A percentile compares a stretch with the other conserved stretches of the same genome.
These are phyloP conservation scores for Labrus mixtus DNA, from an alignment of 2,113 vertebrate genomes.

Conservation along the genomic window DNA sequence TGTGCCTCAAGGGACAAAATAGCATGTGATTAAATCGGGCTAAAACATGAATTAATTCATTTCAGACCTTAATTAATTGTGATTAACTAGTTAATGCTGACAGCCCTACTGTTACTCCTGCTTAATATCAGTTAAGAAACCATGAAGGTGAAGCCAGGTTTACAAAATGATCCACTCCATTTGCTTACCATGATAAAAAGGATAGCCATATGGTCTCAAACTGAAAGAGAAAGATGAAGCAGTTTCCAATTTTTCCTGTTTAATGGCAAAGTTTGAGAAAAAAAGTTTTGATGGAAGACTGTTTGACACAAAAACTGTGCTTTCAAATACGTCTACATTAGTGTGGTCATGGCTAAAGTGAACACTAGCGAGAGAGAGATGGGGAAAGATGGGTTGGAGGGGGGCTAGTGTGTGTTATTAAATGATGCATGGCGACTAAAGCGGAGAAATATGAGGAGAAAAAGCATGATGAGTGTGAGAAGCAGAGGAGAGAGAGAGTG, in stretches of 20 bases:
- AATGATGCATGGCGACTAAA: constrained; percentile 47
- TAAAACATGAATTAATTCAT: too few relatives aligned
- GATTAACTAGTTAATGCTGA: not conserved
- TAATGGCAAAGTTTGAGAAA: not conserved
- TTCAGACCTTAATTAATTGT: not conserved
- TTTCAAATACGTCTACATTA: constrained; percentile 30
- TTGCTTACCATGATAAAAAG: too few relatives aligned
- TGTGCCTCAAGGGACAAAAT: too few relatives aligned
- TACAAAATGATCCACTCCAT: too few relatives aligned
- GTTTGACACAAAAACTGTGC: not conserved
- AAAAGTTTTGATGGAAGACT: not conserved
- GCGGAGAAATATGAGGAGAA: constrained; percentile 56
- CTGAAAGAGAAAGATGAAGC: too few relatives aligned
- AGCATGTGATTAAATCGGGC: too few relatives aligned
- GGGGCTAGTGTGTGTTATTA: constrained; percentile 42
- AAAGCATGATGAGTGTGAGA: constrained; percentile 54
- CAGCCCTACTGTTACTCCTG: too few relatives aligned
- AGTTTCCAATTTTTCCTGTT: not conserved
- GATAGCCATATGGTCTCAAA: too few relatives aligned
- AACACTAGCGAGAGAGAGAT: constrained; percentile 6
- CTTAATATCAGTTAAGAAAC: not conserved
- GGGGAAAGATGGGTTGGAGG: constrained; percentile 18
- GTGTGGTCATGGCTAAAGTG: constrained; percentile 15
- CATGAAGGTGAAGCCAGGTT: not conserved
- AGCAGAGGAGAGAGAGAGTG: constrained; percentile 31